Conservation (phyloP, 1,140 invertebrate species). For the Chironomus tepperi region DNA sequence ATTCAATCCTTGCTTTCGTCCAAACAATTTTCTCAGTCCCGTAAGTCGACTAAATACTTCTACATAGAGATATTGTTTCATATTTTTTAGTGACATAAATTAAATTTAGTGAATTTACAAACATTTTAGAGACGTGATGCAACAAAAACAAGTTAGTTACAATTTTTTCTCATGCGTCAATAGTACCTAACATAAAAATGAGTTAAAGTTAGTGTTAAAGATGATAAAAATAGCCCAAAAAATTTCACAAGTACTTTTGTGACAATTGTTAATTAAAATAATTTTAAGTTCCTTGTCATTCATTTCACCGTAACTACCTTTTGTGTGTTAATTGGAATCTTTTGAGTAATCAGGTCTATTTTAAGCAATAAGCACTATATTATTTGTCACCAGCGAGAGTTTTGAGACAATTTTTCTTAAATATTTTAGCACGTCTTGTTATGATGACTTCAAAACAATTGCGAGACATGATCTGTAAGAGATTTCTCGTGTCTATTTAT, state of each 20-base stretch:
- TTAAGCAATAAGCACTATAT: no score
- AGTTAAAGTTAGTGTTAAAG: neutral
- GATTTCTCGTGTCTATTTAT: no score
- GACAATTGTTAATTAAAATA: no score
- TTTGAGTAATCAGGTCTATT: neutral
- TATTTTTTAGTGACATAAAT: neutral
- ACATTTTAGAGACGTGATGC: neutral
- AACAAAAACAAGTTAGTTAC: neutral
- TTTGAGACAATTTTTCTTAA: neutral
- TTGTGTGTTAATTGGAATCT: constrained; percentile 8
- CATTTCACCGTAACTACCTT: neutral
- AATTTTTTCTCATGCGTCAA: constrained; percentile 6
- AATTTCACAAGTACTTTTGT: neutral
- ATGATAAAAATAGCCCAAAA: neutral
- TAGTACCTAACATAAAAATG: neutral
- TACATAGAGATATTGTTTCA: constrained; percentile 29
- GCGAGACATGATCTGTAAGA: no score
- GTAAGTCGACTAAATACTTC: constrained; percentile 44
- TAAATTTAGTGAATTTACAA: neutral
- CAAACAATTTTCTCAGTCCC: constrained; percentile 43
- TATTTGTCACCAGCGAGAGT: neutral
- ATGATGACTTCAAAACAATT: neutral
- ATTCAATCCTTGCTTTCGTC: constrained; percentile 42
- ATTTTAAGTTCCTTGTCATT: no score
- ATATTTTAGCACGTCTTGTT: neutral